Evolutionary conservation across 2,797 vertebrate species (phyloP).

Genomic region (Vireo griseus): DNA sequence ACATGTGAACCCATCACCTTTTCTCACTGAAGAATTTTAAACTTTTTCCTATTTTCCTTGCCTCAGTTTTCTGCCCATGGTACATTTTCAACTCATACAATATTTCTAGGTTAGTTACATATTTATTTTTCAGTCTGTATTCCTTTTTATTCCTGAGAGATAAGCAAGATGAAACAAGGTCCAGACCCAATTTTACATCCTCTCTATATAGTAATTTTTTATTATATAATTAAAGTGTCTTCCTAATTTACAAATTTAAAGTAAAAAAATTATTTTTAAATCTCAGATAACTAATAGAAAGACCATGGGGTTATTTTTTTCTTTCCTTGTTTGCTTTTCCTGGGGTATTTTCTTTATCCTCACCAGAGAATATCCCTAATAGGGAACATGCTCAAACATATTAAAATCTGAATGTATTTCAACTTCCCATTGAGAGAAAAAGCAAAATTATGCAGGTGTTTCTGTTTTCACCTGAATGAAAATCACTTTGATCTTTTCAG

Average conservation of each 20-base stretch:
- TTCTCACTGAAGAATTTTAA: neutral
- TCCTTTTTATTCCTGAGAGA: neutral
- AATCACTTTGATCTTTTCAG: neutral
- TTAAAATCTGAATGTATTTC: neutral
- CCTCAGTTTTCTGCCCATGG: neutral
- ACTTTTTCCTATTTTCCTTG: neutral
- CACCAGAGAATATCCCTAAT: neutral
- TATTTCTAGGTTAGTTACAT: neutral
- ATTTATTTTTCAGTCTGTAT: neutral
- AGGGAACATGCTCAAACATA: neutral
- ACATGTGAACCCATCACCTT: neutral
- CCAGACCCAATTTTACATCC: neutral
- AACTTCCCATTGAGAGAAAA: neutral
- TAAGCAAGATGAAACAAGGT: neutral
- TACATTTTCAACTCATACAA: neutral
- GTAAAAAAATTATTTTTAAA: neutral
- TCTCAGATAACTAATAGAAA: neutral
- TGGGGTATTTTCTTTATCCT: neutral
- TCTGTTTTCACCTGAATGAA: neutral
- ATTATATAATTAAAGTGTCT: neutral
- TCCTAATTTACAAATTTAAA: neutral
- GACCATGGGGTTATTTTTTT: accelerated
- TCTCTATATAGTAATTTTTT: neutral
- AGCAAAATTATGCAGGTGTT: neutral
- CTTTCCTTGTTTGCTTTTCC: neutral